These are phyloP conservation scores for Megathymus violae DNA, from an alignment of 1,140 invertebrate species.

Conservation along the genomic window DNA sequence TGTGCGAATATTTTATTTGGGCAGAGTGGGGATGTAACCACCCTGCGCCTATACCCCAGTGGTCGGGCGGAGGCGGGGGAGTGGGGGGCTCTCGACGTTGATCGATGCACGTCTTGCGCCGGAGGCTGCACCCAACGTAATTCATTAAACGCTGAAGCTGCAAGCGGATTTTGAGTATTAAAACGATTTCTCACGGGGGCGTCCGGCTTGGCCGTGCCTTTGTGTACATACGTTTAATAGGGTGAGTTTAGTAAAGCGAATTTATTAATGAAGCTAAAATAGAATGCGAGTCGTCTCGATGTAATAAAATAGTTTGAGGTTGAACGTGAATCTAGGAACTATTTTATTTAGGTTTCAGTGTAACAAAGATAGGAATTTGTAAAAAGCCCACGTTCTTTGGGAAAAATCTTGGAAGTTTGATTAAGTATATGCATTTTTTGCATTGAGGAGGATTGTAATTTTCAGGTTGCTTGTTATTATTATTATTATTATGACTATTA, in stretches of 20 bases:
- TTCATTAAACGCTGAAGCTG: conserved; percentile 83
- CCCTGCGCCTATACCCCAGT: conserved; percentile 65
- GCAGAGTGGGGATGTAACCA: conserved; percentile 65
- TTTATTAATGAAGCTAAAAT: conserved; percentile 61
- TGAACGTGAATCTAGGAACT: conserved; percentile 9
- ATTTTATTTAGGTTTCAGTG: background rate
- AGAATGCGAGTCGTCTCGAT: conserved; percentile 32
- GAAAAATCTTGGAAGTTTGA: no score
- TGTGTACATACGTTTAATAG: conserved; percentile 62
- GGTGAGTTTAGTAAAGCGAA: conserved; percentile 63
- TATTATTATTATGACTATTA: no score
- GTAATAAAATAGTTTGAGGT: conserved; percentile 20
- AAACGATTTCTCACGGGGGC: conserved; percentile 79
- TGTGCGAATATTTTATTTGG: conserved; percentile 81
- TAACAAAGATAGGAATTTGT: no score
- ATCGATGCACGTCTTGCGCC: conserved; percentile 83
- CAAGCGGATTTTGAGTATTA: conserved; percentile 82
- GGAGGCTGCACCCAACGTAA: conserved; percentile 82
- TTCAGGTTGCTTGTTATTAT: no score
- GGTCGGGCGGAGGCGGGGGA: conserved; percentile 41
- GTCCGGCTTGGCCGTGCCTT: conserved; percentile 68
- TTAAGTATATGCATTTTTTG: no score
- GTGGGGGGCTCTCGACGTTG: conserved; percentile 67
- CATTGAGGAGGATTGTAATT: no score
- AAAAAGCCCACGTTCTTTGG: no score